Evolutionary conservation across 2,888 invertebrate species (phyloP).

Genomic region (Lysandra coridon): DNA sequence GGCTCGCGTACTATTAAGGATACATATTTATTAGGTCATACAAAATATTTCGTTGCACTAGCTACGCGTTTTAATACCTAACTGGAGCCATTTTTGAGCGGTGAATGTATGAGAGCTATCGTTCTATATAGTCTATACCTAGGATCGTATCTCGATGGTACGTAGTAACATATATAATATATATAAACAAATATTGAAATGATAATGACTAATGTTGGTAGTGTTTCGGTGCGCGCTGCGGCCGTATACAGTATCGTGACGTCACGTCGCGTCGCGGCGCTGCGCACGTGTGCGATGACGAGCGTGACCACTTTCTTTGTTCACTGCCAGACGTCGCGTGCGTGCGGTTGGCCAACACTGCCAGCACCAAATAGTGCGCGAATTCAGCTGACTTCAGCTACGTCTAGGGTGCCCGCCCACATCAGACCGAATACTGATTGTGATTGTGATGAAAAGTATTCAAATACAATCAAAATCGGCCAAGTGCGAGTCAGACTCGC

Average conservation of each 20-base stretch:
- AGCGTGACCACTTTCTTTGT: conserved; percentile 57
- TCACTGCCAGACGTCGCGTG: conserved; percentile 45
- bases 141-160: not conserved
- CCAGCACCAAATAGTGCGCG: conserved; percentile 2
- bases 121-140: too few species aligned
- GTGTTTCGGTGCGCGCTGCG: conserved; percentile 18
- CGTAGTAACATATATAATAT: not conserved
- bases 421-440: too few species aligned
- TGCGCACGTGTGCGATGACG: conserved; percentile 48
- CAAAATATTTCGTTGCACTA: too few species aligned
- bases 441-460: too few species aligned
- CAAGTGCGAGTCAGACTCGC: too few species aligned
- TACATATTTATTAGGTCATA: too few species aligned
- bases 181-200: not conserved
- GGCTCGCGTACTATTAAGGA: too few species aligned
- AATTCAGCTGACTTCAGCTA: not conserved
- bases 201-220: not conserved
- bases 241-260: conserved; percentile 43
- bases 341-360: conserved; percentile 37
- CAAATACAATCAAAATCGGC: too few species aligned
- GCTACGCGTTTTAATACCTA: too few species aligned
- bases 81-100: too few species aligned
- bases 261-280: conserved; percentile 42
- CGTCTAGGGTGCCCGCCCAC: not conserved
- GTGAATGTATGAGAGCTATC: too few species aligned